Conservation (phyloP, 2,113 vertebrate genomes). For the Psammodynastes pulverulentus region DNA sequence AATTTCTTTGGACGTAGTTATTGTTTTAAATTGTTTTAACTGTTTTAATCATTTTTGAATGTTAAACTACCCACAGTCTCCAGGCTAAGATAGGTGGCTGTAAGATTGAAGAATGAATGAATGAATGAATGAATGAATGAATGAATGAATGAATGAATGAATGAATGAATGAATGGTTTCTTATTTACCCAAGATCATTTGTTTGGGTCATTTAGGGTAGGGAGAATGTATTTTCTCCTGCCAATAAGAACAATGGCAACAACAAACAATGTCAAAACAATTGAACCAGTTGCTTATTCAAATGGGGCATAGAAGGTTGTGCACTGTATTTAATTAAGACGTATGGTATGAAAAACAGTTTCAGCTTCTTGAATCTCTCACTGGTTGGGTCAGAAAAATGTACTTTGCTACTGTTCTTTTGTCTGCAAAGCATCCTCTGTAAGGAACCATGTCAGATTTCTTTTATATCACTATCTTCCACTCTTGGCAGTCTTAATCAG, state of each 20-base stretch:
- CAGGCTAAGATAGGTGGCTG: background rate
- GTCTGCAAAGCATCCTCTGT: background rate
- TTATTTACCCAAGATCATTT: background rate
- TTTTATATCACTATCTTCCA: background rate
- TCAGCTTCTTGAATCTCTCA: background rate
- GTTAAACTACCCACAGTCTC: background rate
- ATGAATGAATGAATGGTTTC: background rate
- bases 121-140: too few relatives aligned
- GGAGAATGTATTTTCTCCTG: background rate
- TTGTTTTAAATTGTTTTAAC: background rate
- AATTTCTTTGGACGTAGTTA: background rate
- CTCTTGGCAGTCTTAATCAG: background rate
- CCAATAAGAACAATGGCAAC: background rate
- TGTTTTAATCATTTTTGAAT: background rate
- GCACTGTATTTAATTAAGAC: background rate
- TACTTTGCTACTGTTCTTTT: background rate
- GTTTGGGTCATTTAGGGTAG: background rate
- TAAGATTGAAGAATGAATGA: background rate
- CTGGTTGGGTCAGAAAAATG: background rate
- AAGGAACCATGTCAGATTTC: background rate
- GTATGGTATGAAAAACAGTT: background rate
- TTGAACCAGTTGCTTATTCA: background rate
- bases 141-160: too few relatives aligned
- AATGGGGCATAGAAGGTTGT: background rate
- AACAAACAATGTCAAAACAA: background rate